phyloP scores from a whole-genome alignment of 2,888 invertebrate species.

The Chrysolina haemoptera region DNA sequence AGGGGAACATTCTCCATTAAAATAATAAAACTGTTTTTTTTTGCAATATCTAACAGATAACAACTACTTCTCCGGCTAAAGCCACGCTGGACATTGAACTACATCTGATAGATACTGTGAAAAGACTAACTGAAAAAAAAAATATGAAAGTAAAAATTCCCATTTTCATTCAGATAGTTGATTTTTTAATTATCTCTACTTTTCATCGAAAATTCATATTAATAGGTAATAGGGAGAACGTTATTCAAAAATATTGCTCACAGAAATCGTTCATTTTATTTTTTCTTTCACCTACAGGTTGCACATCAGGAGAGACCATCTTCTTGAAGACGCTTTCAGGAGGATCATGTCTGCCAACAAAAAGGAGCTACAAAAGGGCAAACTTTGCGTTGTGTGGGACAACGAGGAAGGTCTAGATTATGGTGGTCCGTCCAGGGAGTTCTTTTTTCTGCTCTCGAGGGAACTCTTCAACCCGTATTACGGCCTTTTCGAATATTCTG shows the following conservation, averaged over 20 bases:
- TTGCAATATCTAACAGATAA: too few relatives aligned
- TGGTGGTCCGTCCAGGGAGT: slow-evolving; percentile 97
- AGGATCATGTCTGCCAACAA: slow-evolving; percentile 97
- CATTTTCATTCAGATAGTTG: not conserved
- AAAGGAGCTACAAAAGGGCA: slow-evolving; percentile 95
- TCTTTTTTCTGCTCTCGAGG: slow-evolving; percentile 97
- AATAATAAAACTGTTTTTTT: too few relatives aligned
- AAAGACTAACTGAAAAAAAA: too few relatives aligned
- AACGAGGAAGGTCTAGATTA: slow-evolving; percentile 98
- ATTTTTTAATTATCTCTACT: too few relatives aligned
- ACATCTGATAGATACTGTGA: too few relatives aligned
- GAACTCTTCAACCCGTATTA: slow-evolving; percentile 99
- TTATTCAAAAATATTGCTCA: not conserved
- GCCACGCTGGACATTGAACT: too few relatives aligned
- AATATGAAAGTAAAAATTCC: too few relatives aligned
- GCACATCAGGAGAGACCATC: slow-evolving; percentile 92
- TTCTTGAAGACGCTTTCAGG: slow-evolving; percentile 96
- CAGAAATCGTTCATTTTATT: not conserved
- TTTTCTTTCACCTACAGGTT: slow-evolving; percentile 74
- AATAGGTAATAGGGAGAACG: too few relatives aligned
- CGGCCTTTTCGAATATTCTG: slow-evolving; percentile 97
- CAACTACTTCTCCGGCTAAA: too few relatives aligned
- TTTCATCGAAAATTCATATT: too few relatives aligned
- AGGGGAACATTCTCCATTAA: too few relatives aligned
- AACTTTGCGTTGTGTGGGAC: slow-evolving; percentile 93